A percentile compares a stretch with the other conserved stretches of the same genome.
Evolutionary conservation across 2,113 vertebrate species (phyloP).

Genomic region (Triplophysa rosa): DNA sequence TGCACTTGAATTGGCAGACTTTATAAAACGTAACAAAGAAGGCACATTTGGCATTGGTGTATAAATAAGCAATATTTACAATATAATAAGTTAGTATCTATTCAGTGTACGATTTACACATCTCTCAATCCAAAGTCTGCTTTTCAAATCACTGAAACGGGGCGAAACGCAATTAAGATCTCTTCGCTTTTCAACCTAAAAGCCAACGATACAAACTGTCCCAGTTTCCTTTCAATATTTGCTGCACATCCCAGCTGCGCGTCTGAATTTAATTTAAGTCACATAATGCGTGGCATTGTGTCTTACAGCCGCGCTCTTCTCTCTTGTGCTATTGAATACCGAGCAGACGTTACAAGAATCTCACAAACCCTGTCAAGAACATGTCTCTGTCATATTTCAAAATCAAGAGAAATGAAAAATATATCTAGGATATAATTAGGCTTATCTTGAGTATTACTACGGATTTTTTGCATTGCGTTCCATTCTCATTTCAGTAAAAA

Average conservation of each 20-base stretch:
- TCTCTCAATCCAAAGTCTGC: constrained; percentile 28
- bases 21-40: constrained; percentile 58
- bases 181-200: constrained; percentile 7
- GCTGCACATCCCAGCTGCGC: neutral
- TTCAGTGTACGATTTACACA: constrained; percentile 49
- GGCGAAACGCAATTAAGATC: constrained; percentile 1
- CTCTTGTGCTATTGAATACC: neutral
- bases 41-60: constrained; percentile 61
- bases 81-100: constrained; percentile 64
- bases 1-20: constrained; percentile 44
- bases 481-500: neutral
- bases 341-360: neutral
- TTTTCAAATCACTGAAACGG: constrained; percentile 26
- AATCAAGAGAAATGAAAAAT: neutral
- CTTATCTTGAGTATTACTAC: no score
- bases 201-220: neutral
- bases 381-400: neutral
- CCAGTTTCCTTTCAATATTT: constrained; percentile 15
- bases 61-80: constrained; percentile 67
- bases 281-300: neutral
- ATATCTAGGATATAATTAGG: no score
- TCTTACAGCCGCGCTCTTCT: neutral
- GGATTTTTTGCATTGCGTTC: no score
- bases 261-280: constrained; percentile 2
- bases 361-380: neutral